Percentiles rank a stretch among this genome's conserved stretches.
Evolutionary conservation across 2,888 invertebrate genomes (phyloP).

Genomic region (Drosophila mulleri): DNA sequence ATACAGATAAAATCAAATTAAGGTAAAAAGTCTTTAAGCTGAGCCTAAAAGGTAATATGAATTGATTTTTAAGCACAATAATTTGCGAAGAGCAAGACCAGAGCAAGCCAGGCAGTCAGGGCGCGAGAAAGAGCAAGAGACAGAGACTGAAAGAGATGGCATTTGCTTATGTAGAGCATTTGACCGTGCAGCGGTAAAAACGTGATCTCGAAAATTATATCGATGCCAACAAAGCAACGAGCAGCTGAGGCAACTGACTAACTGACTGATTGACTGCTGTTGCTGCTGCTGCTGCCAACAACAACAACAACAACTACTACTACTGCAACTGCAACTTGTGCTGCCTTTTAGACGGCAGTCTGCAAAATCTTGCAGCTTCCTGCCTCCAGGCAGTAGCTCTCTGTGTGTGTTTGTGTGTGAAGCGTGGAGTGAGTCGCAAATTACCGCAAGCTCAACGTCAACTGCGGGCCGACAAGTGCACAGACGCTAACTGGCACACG

Average conservation of each 20-base stretch:
- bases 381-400: conserved; percentile 47
- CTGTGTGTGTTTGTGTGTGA: not conserved
- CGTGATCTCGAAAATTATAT: conserved; percentile 80
- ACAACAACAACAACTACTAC: conserved; percentile 12
- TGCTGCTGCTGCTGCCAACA: not conserved
- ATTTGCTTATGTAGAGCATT: conserved; percentile 67
- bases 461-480: conserved; percentile 74
- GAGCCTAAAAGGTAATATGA: conserved; percentile 51
- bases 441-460: conserved; percentile 76
- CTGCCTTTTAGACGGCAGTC: conserved; percentile 23
- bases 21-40: conserved; percentile 24
- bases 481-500: conserved; percentile 77
- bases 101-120: not conserved
- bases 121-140: not conserved
- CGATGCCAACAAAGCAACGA: conserved; percentile 55
- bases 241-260: conserved; percentile 43
- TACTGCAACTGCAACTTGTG: conserved; percentile 16
- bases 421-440: conserved; percentile 54
- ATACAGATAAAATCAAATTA: not conserved
- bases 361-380: conserved; percentile 50
- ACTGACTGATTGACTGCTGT: conserved; percentile 34
- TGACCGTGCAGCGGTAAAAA: conserved; percentile 76
- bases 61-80: conserved; percentile 63
- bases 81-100: conserved; percentile 34
- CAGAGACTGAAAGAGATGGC: conserved; percentile 6